phyloP scores from a whole-genome alignment of 2,888 invertebrate species.

The Acheta domesticus region DNA sequence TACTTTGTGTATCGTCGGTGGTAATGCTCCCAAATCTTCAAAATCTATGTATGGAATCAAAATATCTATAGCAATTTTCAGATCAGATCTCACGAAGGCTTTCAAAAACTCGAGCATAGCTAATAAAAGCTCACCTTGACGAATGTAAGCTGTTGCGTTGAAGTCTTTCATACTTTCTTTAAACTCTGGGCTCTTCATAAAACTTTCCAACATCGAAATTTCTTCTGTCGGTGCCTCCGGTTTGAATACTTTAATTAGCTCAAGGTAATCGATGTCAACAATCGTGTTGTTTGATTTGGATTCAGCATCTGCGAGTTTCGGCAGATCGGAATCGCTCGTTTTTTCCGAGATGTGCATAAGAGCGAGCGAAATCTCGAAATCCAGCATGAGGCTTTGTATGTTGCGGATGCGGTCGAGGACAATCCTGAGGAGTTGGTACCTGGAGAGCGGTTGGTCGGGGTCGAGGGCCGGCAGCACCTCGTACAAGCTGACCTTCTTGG shows the following conservation, averaged over 20 bases:
- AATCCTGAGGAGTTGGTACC: slow-evolving; percentile 21
- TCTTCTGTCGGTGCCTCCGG: slow-evolving; percentile 24
- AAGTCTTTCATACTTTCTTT: slow-evolving; percentile 24
- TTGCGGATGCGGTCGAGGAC: slow-evolving; percentile 21
- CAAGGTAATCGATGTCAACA: slow-evolving; percentile 22
- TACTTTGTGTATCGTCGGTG: slow-evolving; percentile 26
- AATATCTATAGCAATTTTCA: slow-evolving; percentile 1
- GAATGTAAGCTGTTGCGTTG: slow-evolving; percentile 23
- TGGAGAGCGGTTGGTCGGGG: slow-evolving; percentile 21
- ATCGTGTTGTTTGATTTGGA: slow-evolving; percentile 20
- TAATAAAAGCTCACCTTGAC: slow-evolving; percentile 26
- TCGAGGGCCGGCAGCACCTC: slow-evolving; percentile 21
- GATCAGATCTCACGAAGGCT: background rate
- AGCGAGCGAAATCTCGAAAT: background rate
- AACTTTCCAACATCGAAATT: slow-evolving; percentile 20
- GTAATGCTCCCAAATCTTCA: slow-evolving; percentile 24
- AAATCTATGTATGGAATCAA: slow-evolving; percentile 27
- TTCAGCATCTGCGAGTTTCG: background rate
- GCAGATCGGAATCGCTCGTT: background rate
- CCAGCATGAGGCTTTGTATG: slow-evolving; percentile 22
- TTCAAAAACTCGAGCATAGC: slow-evolving; percentile 19
- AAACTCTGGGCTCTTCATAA: slow-evolving; percentile 24
- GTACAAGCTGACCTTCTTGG: background rate
- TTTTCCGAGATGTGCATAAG: slow-evolving; percentile 25
- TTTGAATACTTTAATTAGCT: slow-evolving; percentile 26